These are phyloP conservation scores for Epinotia bilunana DNA, from an alignment of 2,888 invertebrate species.

Conservation along the genomic window DNA sequence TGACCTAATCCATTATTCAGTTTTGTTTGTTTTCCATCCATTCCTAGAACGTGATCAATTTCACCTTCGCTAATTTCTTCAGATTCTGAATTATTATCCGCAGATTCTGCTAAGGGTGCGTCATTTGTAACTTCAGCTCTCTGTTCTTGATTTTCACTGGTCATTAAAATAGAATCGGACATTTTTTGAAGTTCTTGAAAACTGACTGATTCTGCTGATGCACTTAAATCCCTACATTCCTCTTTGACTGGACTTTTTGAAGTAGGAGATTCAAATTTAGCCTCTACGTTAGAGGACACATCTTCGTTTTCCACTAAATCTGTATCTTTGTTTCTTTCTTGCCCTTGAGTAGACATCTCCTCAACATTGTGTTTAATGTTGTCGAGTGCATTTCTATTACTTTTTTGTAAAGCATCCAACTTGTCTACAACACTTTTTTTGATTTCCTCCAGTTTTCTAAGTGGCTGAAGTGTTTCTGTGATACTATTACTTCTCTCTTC, in stretches of 20 bases:
- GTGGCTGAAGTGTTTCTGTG: not conserved
- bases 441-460: constrained; percentile 18
- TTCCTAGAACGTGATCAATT: constrained; percentile 31
- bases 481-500: constrained; percentile 22
- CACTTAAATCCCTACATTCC: constrained; percentile 41
- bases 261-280: not conserved
- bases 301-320: constrained; percentile 21
- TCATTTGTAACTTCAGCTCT: not conserved
- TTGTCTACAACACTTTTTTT: constrained; percentile 22
- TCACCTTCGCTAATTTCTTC: constrained; percentile 29
- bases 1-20: not conserved
- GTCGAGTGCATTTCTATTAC: constrained; percentile 28
- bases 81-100: not conserved
- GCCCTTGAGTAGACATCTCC: constrained; percentile 7
- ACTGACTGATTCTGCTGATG: constrained; percentile 43
- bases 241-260: not conserved
- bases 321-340: constrained; percentile 4
- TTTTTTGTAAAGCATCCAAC: constrained; percentile 30
- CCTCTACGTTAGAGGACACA: constrained; percentile 7
- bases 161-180: constrained; percentile 64
- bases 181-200: constrained; percentile 67
- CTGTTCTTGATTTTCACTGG: constrained; percentile 29
- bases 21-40: not conserved
- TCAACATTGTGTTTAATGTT: constrained; percentile 27
- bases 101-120: constrained; percentile 3